phyloP scores from a whole-genome alignment of 2,888 invertebrate genomes.

The Andricus quercusramuli region DNA sequence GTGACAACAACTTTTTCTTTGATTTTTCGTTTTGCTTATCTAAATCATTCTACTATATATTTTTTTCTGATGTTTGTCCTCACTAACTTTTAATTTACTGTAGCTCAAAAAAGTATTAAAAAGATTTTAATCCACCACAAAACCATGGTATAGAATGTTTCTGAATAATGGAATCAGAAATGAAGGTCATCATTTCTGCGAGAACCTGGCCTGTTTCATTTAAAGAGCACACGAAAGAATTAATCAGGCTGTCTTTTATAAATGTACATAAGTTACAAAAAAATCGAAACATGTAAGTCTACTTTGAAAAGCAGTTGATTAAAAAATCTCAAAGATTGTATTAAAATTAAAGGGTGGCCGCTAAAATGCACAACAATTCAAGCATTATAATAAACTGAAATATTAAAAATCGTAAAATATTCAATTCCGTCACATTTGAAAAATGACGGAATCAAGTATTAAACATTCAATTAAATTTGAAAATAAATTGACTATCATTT shows the following conservation, averaged over 20 bases:
- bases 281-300: neutral
- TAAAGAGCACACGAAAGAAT: neutral
- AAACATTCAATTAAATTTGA: too few species aligned
- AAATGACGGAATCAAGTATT: too few species aligned
- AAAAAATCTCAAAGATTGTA: too few species aligned
- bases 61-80: neutral
- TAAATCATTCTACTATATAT: neutral
- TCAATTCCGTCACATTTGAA: too few species aligned
- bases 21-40: neutral
- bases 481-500: too few species aligned
- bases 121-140: neutral
- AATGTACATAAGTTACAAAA: neutral
- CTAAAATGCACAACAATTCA: too few species aligned
- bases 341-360: too few species aligned
- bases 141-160: neutral
- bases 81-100: neutral
- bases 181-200: neutral
- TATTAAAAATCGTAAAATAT: too few species aligned
- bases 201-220: neutral
- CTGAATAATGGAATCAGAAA: neutral
- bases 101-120: neutral
- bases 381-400: too few species aligned
- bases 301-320: too few species aligned
- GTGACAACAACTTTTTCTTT: neutral
- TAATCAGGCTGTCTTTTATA: neutral